Percentiles rank a stretch among this genome's conserved stretches.
Evolutionary conservation across 2,888 invertebrate genomes (phyloP).

Genomic region (Onchidella celtica): DNA sequence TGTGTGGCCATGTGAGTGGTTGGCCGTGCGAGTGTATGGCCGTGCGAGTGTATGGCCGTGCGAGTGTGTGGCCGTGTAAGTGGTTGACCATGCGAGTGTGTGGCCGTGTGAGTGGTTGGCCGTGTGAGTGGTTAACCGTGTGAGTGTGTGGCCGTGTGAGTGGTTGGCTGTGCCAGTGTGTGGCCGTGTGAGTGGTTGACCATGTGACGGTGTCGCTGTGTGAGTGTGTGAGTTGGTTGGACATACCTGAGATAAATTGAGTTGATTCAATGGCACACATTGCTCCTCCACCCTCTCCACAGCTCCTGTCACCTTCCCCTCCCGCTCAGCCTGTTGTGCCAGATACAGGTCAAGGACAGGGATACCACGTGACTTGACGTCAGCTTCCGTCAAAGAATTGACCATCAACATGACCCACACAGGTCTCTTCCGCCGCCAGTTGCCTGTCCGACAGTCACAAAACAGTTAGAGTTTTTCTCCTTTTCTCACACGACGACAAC

Average conservation of each 20-base stretch:
- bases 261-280: slow-evolving; percentile 82
- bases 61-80: too few species aligned
- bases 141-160: too few species aligned
- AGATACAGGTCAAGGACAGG: slow-evolving; percentile 83
- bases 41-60: too few species aligned
- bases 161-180: too few species aligned
- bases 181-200: too few species aligned
- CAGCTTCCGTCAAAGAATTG: slow-evolving; percentile 82
- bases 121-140: too few species aligned
- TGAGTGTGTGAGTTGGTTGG: too few species aligned
- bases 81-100: too few species aligned
- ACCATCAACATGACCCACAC: slow-evolving; percentile 83
- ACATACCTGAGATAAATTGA: slow-evolving; percentile 82
- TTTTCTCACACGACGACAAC: neutral
- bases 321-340: slow-evolving; percentile 81
- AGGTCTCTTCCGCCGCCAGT: slow-evolving; percentile 83
- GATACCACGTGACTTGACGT: slow-evolving; percentile 80
- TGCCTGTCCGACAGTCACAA: slow-evolving; percentile 66
- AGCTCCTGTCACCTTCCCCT: slow-evolving; percentile 81
- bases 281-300: slow-evolving; percentile 83
- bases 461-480: neutral
- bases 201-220: too few species aligned
- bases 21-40: too few species aligned
- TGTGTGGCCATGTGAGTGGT: too few species aligned
- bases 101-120: too few species aligned